Base-by-base conservation (phyloP, 2,888 invertebrate genomes). In the Crioceris asparagi region DNA sequence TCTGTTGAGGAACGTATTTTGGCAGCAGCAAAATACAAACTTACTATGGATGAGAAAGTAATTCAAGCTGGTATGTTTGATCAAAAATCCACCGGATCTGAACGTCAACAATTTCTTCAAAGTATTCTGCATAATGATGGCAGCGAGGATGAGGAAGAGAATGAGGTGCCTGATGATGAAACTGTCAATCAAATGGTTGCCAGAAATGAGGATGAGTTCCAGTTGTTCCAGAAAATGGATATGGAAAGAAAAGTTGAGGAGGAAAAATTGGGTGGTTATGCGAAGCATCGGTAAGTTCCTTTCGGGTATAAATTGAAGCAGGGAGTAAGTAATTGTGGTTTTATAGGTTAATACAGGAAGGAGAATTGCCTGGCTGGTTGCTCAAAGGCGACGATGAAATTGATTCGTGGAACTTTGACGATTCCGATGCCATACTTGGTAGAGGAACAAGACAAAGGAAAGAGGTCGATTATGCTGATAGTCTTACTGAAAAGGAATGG, bases 1-100 rank as follows among this genome's bases (percentile, higher is more conserved):
- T 94, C 96, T 0, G 96, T 98, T 0, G 98, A 98, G 63, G 98
- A 99, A 65, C 75, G 93, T 52, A 98, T 99, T 59, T 71, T 97
- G 45, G 97, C 97, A 7, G 97, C 97, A 0, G 98, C 98, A 16
- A 76, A 90, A 35, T 97, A 96, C 67, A 98, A 98, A 62, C 67
- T 99, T 36, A 98, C 98, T 62, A 94, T 98, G 80, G 98, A 99
- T 62, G 97, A 97, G 62, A 98, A 99, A 67, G 97, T 98, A 38
- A 98, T 98, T 59, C 97, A 98, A 64, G 98, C 97, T 27, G 98
- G 98, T 61, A 97, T 97, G 94, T 98, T 99, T 65, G 96, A 98
- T 72, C 94, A 98, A 62, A 94, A 97, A 62, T 97, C 97, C 0
- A 98, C 98, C 0, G 96, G 94, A 5, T 83, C 83, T 4, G 97